Percentiles rank a stretch among this genome's conserved stretches.
phyloP scores from a whole-genome alignment of 2,888 invertebrate species.

The Noctua janthe region DNA sequence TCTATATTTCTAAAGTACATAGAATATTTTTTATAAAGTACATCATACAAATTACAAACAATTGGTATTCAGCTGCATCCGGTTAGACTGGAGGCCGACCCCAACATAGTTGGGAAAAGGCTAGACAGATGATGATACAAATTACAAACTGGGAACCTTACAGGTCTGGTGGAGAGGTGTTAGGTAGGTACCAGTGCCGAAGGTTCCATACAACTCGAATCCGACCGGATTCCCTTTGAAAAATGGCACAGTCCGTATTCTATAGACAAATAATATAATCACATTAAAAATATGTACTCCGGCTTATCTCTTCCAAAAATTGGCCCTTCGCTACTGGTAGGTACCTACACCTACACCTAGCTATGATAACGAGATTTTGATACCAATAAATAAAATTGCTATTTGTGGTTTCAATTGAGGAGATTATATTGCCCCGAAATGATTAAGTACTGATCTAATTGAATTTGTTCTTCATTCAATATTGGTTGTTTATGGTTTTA shows the following conservation, averaged over 20 bases:
- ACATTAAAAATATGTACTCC: no score
- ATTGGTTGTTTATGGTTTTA: constrained; percentile 2
- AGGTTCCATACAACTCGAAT: no score
- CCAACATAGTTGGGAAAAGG: no score
- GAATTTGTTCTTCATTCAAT: not conserved
- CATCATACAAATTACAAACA: not conserved
- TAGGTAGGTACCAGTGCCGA: not conserved
- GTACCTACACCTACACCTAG: not conserved
- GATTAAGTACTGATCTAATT: not conserved
- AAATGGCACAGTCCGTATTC: no score
- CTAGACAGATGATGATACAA: not conserved
- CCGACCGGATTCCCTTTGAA: no score
- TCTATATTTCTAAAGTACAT: not conserved
- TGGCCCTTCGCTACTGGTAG: no score
- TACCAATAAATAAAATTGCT: not conserved
- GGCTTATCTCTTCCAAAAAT: no score
- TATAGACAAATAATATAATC: no score
- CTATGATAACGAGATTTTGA: constrained; percentile 6
- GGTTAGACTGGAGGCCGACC: no score
- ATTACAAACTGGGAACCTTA: not conserved
- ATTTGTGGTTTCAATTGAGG: not conserved
- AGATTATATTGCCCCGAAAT: not conserved
- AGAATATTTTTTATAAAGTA: not conserved
- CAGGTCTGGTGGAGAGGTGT: not conserved
- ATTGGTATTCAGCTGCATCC: no score